These are phyloP conservation scores for Proterorhinus semilunaris DNA, from an alignment of 2,113 vertebrate genomes.

Conservation along the genomic window DNA sequence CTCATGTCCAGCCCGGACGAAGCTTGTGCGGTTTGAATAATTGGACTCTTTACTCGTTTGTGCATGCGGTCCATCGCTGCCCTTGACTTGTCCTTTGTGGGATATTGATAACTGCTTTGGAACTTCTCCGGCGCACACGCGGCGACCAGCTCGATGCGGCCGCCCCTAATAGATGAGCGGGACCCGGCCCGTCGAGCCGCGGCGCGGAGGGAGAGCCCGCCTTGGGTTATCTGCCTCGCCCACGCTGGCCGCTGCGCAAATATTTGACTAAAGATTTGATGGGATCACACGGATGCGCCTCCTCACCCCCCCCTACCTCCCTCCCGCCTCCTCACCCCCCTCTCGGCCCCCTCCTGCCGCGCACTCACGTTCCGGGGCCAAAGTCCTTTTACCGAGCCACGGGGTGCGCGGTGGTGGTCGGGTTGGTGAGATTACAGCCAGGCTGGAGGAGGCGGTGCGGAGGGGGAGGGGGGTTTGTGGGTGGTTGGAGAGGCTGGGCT, in stretches of 20 bases:
- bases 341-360: conserved; percentile 1
- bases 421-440: conserved; percentile 31
- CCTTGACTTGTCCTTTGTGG: conserved; percentile 5
- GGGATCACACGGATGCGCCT: conserved; percentile 33
- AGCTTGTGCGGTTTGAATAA: too few species aligned
- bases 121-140: not conserved
- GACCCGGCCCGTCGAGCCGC: too few species aligned
- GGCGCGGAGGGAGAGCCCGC: not conserved
- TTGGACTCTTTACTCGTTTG: too few species aligned
- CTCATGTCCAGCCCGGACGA: too few species aligned
- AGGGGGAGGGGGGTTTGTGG: conserved; percentile 1
- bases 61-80: not conserved
- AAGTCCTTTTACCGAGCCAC: conserved; percentile 43
- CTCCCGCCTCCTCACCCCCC: not conserved
- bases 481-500: conserved; percentile 13
- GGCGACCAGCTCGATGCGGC: conserved; percentile 18
- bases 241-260: conserved; percentile 66
- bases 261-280: conserved; percentile 68
- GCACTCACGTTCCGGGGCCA: conserved; percentile 18
- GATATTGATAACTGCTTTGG: conserved; percentile 3
- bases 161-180: conserved; percentile 37
- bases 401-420: conserved; percentile 17
- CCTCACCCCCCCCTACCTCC: conserved; percentile 9
- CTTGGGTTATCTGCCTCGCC: conserved; percentile 60
- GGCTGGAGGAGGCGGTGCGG: not conserved